Evolutionary conservation across 2,113 vertebrate genomes (phyloP), one percentile per base, ranked within the genome.

Genomic region (Sinocyclocheilus rhinocerous): DNA sequence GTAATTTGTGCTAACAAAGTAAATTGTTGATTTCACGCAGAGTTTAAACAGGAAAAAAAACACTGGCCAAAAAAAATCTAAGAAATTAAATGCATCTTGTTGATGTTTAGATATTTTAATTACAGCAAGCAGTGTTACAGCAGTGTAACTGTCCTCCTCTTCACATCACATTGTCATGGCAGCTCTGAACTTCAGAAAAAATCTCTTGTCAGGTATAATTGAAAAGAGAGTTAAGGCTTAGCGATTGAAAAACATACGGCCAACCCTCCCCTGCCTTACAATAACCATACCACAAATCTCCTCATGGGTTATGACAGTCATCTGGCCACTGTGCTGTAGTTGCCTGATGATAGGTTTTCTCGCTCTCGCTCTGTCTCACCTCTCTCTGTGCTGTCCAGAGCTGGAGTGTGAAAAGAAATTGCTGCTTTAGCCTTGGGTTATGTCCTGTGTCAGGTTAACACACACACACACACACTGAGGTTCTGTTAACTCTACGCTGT

Each of bases 351-450:
- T 52, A 36, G 81, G 26, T 70, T 29, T 70, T 70, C 61, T 50
- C 16, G 36, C 45, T 70, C 48, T 67, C 16, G 36, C 45, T 70
- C 48, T 67, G 18, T 39, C 42, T 70, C 4, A 4, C 48, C 11
- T 42, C 77, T 45, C 65, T 72, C 8, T 72, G 18, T 81, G 82
- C 67, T 70, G 50, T 82, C 76, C 59, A 76, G 39, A 29, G 63
- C 48, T 77, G 70, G 4, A 83, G 70, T 86, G 77, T 76, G 85
- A 87, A 87, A 89, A 90, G 76, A 87, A 90, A 90, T 87, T 80
- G 88, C 81, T 61, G 76, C 86, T 89, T 84, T 86, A 89, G 89
- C 89, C 89, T 89, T 90, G 83, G 81, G 85, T 65, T 42, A 73
- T 70, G 86, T 79, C 75, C 86, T 73, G 55, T 84, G 69, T 75